These are phyloP conservation scores for zebrafish (Danio rerio) DNA, from an alignment of 2,113 vertebrate genomes.

Conservation along the genomic window DNA sequence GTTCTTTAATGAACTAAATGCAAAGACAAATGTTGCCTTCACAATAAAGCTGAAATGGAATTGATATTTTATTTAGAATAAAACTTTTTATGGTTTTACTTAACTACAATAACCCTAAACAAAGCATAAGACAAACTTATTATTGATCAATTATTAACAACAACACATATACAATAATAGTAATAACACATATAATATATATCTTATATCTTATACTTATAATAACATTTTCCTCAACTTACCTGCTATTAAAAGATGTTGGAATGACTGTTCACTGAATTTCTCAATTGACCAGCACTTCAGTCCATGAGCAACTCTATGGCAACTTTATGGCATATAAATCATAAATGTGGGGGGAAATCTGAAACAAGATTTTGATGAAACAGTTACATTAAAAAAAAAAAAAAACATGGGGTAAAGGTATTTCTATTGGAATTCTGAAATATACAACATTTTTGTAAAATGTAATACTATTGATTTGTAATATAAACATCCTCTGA, in stretches of 20 bases:
- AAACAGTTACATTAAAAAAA: too few relatives aligned
- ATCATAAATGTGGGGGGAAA: neutral
- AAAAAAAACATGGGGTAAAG: too few relatives aligned
- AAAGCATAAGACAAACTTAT: neutral
- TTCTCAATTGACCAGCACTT: slow-evolving; percentile 7
- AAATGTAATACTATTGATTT: neutral
- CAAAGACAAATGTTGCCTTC: too few relatives aligned
- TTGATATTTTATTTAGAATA: neutral
- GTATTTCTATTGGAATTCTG: too few relatives aligned
- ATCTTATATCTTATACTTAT: too few relatives aligned
- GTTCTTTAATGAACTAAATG: too few relatives aligned
- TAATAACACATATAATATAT: too few relatives aligned
- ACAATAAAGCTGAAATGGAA: too few relatives aligned
- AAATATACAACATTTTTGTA: too few relatives aligned
- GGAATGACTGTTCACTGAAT: neutral
- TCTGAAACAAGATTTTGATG: too few relatives aligned
- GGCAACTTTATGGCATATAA: slow-evolving; percentile 11
- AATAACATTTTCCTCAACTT: neutral
- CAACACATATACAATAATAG: neutral
- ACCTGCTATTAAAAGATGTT: slow-evolving; percentile 27
- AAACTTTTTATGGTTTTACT: neutral
- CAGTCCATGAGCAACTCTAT: slow-evolving; percentile 36
- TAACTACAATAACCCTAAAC: neutral
- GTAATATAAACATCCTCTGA: neutral
- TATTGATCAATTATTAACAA: neutral